phyloP scores from a whole-genome alignment of 2,113 vertebrate species.

The Uria aalge region DNA sequence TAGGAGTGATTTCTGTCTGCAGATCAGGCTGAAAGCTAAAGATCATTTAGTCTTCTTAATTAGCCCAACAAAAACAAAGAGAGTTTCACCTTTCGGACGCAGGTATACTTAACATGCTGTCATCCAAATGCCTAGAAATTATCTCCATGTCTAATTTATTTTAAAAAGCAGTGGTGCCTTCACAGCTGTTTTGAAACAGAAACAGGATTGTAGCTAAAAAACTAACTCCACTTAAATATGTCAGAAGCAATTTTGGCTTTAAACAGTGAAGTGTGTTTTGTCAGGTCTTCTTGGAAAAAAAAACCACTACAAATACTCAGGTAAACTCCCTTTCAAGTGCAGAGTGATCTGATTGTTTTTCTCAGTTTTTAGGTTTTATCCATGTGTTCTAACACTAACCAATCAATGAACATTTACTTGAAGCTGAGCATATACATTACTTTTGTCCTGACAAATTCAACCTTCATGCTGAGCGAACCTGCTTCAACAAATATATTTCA shows the following conservation, averaged over 20 bases:
- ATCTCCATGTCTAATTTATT: not conserved
- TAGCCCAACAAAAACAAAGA: not conserved
- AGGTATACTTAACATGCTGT: not conserved
- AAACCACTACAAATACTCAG: not conserved
- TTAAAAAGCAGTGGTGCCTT: not conserved
- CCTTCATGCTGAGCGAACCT: constrained; percentile 3
- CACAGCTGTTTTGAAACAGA: not conserved
- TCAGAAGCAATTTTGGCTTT: not conserved
- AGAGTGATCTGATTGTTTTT: not conserved
- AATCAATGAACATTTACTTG: not conserved
- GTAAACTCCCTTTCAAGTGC: not conserved
- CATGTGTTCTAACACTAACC: not conserved
- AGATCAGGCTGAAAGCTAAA: not conserved
- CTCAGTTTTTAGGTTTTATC: not conserved
- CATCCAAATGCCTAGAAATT: not conserved
- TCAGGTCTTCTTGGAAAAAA: not conserved
- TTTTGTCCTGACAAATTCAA: not conserved
- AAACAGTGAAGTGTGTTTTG: not conserved
- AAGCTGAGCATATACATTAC: not conserved
- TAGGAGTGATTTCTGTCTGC: not conserved
- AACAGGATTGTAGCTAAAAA: not conserved
- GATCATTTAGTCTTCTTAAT: not conserved
- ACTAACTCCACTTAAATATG: not conserved
- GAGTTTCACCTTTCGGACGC: not conserved
- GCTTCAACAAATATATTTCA: not conserved